A percentile compares a stretch with the other conserved stretches of the same genome.
These are phyloP conservation scores for Limenitis camilla DNA, from an alignment of 2,888 invertebrate genomes.

Conservation along the genomic window DNA sequence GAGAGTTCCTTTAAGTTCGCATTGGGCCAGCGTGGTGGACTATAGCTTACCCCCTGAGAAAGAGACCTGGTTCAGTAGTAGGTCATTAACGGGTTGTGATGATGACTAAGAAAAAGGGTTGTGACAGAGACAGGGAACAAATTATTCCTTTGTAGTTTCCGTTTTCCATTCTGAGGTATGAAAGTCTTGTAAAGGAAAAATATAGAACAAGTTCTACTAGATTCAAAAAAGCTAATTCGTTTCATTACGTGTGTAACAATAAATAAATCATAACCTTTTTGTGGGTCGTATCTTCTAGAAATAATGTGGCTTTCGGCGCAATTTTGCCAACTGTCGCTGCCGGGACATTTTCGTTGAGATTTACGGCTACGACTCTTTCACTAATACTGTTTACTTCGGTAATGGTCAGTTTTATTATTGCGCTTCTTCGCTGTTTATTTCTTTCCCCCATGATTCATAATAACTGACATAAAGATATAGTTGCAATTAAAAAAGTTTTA, in stretches of 20 bases:
- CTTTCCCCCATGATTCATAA: constrained; percentile 33
- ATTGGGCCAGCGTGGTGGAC: no score
- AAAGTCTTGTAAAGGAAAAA: no score
- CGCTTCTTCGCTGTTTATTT: constrained; percentile 57
- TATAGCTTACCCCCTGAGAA: no score
- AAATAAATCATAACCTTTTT: constrained; percentile 19
- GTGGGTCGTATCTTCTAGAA: constrained; percentile 18
- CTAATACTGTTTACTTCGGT: constrained; percentile 70
- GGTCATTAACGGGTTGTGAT: no score
- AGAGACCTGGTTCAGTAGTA: no score
- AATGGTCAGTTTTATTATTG: constrained; percentile 61
- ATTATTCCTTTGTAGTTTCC: no score
- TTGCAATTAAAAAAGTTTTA: constrained; percentile 20
- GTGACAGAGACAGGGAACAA: no score
- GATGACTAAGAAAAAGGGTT: no score
- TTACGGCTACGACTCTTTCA: constrained; percentile 57
- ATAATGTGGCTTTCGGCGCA: constrained; percentile 41
- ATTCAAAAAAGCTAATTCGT: not conserved
- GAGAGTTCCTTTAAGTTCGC: no score
- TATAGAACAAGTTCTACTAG: no score
- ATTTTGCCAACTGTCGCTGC: constrained; percentile 56
- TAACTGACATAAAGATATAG: constrained; percentile 14
- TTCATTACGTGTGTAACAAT: not conserved
- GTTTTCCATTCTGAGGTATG: no score
- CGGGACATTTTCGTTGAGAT: constrained; percentile 55